These are phyloP conservation scores for Cremastobaeus sp. DNA, from an alignment of 2,888 invertebrate species.

Conservation along the genomic window DNA sequence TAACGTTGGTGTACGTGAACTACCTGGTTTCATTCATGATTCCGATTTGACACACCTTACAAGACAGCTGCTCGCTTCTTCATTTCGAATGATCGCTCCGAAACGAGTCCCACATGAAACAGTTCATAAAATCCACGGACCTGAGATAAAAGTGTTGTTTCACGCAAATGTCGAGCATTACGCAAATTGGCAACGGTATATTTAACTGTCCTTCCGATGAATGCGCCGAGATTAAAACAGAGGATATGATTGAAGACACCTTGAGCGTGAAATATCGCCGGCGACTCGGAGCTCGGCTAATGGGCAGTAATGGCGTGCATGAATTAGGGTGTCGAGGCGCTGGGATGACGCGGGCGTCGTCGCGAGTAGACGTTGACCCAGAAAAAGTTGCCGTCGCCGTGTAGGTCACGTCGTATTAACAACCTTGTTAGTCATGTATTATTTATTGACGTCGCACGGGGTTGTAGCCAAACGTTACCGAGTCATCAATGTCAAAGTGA, in stretches of 20 bases:
- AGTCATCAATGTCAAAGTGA: slow-evolving; percentile 75
- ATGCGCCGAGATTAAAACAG: neutral
- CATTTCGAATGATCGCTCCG: slow-evolving; percentile 7
- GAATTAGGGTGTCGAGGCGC: neutral
- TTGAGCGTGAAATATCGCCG: neutral
- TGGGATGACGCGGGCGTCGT: slow-evolving; percentile 3
- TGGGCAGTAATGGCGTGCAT: slow-evolving; percentile 4
- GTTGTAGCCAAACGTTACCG: slow-evolving; percentile 68
- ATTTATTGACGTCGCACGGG: slow-evolving; percentile 67
- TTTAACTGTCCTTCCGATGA: slow-evolving; percentile 8
- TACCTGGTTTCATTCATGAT: slow-evolving; percentile 38
- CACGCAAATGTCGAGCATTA: slow-evolving; percentile 18
- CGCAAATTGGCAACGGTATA: slow-evolving; percentile 24
- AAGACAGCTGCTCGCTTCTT: slow-evolving; percentile 20
- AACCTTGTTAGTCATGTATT: slow-evolving; percentile 64
- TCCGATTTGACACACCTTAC: slow-evolving; percentile 11
- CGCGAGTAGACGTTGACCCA: slow-evolving; percentile 21
- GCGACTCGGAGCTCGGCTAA: neutral
- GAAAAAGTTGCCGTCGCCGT: slow-evolving; percentile 34
- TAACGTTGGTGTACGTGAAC: slow-evolving; percentile 14
- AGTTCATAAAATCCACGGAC: slow-evolving; percentile 20
- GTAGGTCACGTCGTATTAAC: slow-evolving; percentile 58
- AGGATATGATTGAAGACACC: neutral
- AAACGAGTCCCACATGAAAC: slow-evolving; percentile 10
- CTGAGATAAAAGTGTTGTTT: neutral